Evolutionary conservation across 2,113 vertebrate genomes (phyloP).

Genomic region (Noctilio leporinus): DNA sequence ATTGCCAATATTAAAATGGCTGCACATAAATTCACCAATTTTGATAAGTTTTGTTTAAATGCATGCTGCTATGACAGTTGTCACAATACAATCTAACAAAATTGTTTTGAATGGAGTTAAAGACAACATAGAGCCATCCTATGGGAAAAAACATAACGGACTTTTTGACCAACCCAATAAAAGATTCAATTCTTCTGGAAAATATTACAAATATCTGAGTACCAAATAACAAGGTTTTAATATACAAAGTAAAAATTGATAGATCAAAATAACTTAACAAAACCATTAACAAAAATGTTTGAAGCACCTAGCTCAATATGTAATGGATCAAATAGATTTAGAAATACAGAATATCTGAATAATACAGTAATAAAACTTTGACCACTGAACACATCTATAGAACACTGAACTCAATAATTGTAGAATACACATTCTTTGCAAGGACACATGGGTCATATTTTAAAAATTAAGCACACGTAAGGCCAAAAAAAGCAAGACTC

Average conservation of each 20-base stretch:
- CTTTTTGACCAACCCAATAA: neutral
- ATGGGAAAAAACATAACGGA: too few relatives aligned
- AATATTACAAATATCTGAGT: neutral
- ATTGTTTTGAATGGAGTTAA: too few relatives aligned
- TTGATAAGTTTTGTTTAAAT: too few relatives aligned
- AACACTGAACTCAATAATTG: neutral
- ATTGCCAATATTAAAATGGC: too few relatives aligned
- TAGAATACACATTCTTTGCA: neutral
- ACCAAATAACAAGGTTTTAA: neutral
- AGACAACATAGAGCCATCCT: too few relatives aligned
- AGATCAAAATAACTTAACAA: neutral
- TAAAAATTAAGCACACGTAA: neutral
- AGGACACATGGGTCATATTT: neutral
- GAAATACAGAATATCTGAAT: neutral
- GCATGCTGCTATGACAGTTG: too few relatives aligned
- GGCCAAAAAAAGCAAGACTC: neutral
- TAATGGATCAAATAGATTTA: neutral
- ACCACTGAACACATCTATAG: neutral
- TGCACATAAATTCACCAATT: too few relatives aligned
- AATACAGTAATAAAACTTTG: neutral
- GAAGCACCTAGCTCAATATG: neutral
- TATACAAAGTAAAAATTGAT: neutral
- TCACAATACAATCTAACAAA: too few relatives aligned
- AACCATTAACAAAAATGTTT: neutral
- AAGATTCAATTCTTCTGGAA: neutral